A percentile compares a stretch with the other conserved stretches of the same genome.
Evolutionary conservation across 2,888 invertebrate species (phyloP).

Genomic region (Agrochola lota): DNA sequence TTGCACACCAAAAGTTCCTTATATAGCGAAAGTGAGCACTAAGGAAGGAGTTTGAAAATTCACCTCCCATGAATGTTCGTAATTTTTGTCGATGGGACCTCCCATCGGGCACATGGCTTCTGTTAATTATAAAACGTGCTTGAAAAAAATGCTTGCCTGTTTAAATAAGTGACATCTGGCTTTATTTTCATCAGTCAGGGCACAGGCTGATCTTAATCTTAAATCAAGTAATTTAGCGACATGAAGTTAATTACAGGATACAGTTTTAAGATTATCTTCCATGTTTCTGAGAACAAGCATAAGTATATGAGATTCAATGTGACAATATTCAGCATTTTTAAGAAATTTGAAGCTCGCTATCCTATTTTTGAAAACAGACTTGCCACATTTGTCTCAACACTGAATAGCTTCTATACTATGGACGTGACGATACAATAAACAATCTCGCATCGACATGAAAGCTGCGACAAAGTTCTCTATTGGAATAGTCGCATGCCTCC

Average conservation of each 20-base stretch:
- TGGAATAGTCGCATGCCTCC: slow-evolving; percentile 70
- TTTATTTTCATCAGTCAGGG: background rate
- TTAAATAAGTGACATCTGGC: background rate
- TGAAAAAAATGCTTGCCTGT: too few relatives aligned
- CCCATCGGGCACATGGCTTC: too few relatives aligned
- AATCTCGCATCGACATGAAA: slow-evolving; percentile 49
- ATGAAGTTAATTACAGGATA: background rate
- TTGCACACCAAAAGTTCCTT: too few relatives aligned
- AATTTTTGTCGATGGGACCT: background rate
- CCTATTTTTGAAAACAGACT: background rate
- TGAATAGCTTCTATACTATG: background rate
- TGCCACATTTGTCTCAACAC: background rate
- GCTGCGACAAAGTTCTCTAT: slow-evolving; percentile 42
- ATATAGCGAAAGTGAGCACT: too few relatives aligned
- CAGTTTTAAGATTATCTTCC: background rate
- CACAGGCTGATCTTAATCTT: background rate
- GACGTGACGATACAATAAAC: slow-evolving; percentile 15
- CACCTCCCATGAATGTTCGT: background rate
- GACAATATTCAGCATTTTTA: background rate
- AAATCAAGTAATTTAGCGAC: background rate
- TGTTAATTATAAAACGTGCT: background rate
- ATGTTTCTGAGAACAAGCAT: background rate
- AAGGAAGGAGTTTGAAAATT: too few relatives aligned
- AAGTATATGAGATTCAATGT: background rate
- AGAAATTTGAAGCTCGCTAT: background rate